Evolutionary conservation across 2,797 vertebrate genomes (phyloP), one percentile per base, ranked within the genome.

Genomic region (Euthynnus affinis): DNA sequence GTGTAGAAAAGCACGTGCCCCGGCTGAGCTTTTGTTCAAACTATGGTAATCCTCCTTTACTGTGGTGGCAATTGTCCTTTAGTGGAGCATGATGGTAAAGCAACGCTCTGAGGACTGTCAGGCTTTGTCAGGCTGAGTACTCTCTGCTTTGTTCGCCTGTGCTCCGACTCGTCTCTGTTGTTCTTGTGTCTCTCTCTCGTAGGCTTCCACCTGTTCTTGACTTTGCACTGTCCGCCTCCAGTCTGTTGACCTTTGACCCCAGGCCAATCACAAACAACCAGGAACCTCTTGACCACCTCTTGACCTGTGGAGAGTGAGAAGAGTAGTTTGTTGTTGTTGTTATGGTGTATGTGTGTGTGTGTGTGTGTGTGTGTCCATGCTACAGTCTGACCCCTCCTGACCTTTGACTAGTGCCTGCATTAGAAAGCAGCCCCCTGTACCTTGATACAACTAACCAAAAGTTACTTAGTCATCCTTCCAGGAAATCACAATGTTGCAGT

Each of bases 241-340:
- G 70, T 75, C 72, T 76, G 75, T 71, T 86, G 87, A 90, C 72
- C 89, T 88, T 78, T 91, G 82, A 85, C 82, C 77, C 48, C n/a
- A 1, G 1, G 32, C n/a, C 69, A 81, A 68, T 82, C 78, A 77
- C 27, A 84, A 71, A 62, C 61, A 57, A 69, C 75, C 80, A 81
- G 81, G 72, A 82, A 81, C 71, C 87, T 83, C 81, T 88, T 85
- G 79, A 88, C 86, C 84, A 81, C 71, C 87, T 82, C 81, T 88
- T 85, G 79, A 88, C 86, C 84, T 68, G 22, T 7, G 9, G 61
- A 76, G 40, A 74, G 40, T 44, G 67, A 73, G 78, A 68, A 20
- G 15, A 74, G 74, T 20, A 6, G 22, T 67, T 71, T 76, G 69
- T 86, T 82, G 59, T 82, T 59, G 79, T 57, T 51, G 62, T 62